Conservation (phyloP, 1,140 invertebrate genomes). For the Nephotettix cincticeps region DNA sequence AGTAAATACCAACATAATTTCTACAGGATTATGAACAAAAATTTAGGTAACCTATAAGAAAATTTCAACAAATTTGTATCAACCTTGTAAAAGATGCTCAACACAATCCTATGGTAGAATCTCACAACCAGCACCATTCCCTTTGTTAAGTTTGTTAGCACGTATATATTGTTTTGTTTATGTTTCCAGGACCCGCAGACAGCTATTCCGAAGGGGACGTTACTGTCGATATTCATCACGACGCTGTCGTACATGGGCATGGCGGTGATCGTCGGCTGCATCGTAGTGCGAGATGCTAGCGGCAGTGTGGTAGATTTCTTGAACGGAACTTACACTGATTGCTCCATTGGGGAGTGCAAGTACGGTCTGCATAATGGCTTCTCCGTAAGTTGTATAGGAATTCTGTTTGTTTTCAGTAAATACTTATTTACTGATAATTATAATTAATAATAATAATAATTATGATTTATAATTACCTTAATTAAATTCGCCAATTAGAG, state of each 20-base stretch:
- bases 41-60: too few species aligned
- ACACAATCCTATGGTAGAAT: too few species aligned
- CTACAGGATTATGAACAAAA: too few species aligned
- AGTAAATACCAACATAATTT: too few species aligned
- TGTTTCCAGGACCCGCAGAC: conserved; percentile 79
- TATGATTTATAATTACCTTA: too few species aligned
- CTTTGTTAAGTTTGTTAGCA: background rate
- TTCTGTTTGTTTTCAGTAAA: too few species aligned
- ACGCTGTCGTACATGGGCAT: conserved; percentile 82
- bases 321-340: conserved; percentile 53
- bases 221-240: conserved; percentile 83
- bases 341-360: conserved; percentile 52
- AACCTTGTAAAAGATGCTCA: too few species aligned
- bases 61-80: too few species aligned
- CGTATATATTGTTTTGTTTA: background rate
- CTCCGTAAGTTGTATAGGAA: conserved; percentile 65
- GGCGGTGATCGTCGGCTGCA: conserved; percentile 72
- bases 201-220: conserved; percentile 88
- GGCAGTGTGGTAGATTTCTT: conserved; percentile 61
- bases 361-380: conserved; percentile 84
- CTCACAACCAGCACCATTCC: too few species aligned
- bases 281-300: conserved; percentile 72
- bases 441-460: too few species aligned
- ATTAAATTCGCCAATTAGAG: too few species aligned
- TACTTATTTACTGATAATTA: too few species aligned